Evolutionary conservation across 1,140 invertebrate genomes (phyloP).

Genomic region (Antheraea pernyi): DNA sequence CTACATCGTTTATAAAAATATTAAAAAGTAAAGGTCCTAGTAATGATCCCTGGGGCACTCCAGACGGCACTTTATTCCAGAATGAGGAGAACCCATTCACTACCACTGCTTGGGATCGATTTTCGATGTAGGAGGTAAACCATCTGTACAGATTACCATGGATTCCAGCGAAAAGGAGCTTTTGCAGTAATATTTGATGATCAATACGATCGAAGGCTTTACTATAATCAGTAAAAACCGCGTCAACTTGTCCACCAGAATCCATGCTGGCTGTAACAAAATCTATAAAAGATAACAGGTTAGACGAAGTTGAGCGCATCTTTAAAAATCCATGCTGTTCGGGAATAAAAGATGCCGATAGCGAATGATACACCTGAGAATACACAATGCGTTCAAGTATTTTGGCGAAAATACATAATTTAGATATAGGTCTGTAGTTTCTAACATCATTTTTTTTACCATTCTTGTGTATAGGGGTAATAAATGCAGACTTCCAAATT

Average conservation of each 20-base stretch:
- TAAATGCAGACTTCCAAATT: conserved; percentile 35
- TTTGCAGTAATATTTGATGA: conserved; percentile 14
- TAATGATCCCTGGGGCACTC: conserved; percentile 24
- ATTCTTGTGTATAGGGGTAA: conserved; percentile 33
- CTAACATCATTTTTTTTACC: conserved; percentile 21
- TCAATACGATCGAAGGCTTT: conserved; percentile 35
- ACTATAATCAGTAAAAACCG: conserved; percentile 37
- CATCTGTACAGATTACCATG: conserved; percentile 31
- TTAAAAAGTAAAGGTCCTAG: conserved; percentile 30
- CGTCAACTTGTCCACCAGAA: conserved; percentile 33
- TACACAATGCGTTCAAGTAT: conserved; percentile 29
- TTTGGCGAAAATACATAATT: conserved; percentile 35
- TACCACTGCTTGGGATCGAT: neutral
- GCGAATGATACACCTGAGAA: conserved; percentile 7
- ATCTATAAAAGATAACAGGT: conserved; percentile 30
- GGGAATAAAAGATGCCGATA: conserved; percentile 9
- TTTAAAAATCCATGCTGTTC: conserved; percentile 41
- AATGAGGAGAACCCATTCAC: neutral
- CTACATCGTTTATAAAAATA: conserved; percentile 8
- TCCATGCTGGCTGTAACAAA: conserved; percentile 23
- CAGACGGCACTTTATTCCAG: conserved; percentile 5
- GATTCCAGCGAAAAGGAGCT: conserved; percentile 17
- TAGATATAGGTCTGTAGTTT: conserved; percentile 33
- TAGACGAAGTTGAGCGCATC: conserved; percentile 33
- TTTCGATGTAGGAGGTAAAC: conserved; percentile 29